These are phyloP conservation scores for Exephanes ischioxanthus DNA, from an alignment of 2,888 invertebrate species.

Conservation along the genomic window DNA sequence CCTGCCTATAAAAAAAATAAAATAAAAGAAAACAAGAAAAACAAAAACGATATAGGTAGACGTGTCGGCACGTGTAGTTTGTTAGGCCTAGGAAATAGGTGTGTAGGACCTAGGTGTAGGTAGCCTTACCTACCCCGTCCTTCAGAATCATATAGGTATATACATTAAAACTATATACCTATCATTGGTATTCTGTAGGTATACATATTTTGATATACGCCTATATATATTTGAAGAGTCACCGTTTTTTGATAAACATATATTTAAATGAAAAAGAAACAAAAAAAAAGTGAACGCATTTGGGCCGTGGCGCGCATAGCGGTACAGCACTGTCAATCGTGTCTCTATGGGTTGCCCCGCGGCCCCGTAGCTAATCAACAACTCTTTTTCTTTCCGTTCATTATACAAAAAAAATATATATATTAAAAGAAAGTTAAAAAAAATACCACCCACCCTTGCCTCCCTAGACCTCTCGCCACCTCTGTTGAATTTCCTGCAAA, in stretches of 20 bases:
- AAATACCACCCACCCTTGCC: conserved; percentile 44
- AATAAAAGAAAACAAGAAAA: conserved; percentile 46
- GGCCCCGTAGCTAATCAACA: conserved; percentile 79
- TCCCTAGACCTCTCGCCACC: conserved; percentile 51
- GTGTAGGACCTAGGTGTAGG: conserved; percentile 82
- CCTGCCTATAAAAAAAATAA: conserved; percentile 51
- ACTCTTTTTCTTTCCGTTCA: conserved; percentile 71
- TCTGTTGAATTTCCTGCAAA: conserved; percentile 62
- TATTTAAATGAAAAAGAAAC: conserved; percentile 1
- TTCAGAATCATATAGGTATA: conserved; percentile 72
- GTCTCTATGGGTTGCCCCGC: conserved; percentile 82
- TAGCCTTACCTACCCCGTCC: conserved; percentile 78
- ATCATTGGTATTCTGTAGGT: conserved; percentile 56
- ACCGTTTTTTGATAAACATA: conserved; percentile 22
- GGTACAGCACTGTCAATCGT: conserved; percentile 83
- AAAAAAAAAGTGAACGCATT: conserved; percentile 45
- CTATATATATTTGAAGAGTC: conserved; percentile 47
- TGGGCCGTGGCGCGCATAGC: conserved; percentile 82
- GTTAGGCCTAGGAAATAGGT: conserved; percentile 81
- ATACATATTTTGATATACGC: conserved; percentile 39
- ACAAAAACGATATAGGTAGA: conserved; percentile 74
- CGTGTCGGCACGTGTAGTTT: conserved; percentile 81
- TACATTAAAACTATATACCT: conserved; percentile 58
- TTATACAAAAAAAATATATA: conserved; percentile 60
- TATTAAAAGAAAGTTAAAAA: neutral